Percentiles rank a stretch among this genome's conserved stretches.
Evolutionary conservation across 64 coral and sea anemone species (phyloP).

Genomic region (Porites australiensis): DNA sequence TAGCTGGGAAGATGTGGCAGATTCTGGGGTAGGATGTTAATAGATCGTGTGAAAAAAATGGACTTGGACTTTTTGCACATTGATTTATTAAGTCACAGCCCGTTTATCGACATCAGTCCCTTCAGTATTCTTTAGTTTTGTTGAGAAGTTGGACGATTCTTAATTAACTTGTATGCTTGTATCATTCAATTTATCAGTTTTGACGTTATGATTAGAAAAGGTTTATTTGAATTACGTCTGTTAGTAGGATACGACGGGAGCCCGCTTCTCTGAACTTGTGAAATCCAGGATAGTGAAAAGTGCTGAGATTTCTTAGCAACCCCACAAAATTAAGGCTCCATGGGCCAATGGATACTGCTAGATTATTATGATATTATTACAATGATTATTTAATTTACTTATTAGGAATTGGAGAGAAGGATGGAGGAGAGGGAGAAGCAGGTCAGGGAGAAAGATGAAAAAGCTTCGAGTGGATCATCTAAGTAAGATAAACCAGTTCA

Average conservation of each 20-base stretch:
- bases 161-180: too few relatives aligned
- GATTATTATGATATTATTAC: neutral
- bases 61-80: neutral
- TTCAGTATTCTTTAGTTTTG: neutral
- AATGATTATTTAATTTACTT: neutral
- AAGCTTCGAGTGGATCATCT: slow-evolving; percentile 1
- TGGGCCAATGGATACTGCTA: too few relatives aligned
- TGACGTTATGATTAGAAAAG: too few relatives aligned
- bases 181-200: too few relatives aligned
- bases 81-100: neutral
- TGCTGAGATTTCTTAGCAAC: too few relatives aligned
- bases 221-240: too few relatives aligned
- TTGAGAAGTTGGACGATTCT: neutral
- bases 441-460: slow-evolving; percentile 86
- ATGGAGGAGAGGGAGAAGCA: slow-evolving; percentile 96
- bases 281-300: too few relatives aligned
- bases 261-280: too few relatives aligned
- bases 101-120: neutral
- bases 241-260: too few relatives aligned
- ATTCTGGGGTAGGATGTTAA: slow-evolving; percentile 85
- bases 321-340: too few relatives aligned
- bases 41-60: neutral
- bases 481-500: neutral
- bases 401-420: slow-evolving; percentile 93
- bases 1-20: slow-evolving; percentile 98